These are phyloP conservation scores for Sinodicranocentrus sp. DNA, from an alignment of 2,888 invertebrate species.

Conservation along the genomic window DNA sequence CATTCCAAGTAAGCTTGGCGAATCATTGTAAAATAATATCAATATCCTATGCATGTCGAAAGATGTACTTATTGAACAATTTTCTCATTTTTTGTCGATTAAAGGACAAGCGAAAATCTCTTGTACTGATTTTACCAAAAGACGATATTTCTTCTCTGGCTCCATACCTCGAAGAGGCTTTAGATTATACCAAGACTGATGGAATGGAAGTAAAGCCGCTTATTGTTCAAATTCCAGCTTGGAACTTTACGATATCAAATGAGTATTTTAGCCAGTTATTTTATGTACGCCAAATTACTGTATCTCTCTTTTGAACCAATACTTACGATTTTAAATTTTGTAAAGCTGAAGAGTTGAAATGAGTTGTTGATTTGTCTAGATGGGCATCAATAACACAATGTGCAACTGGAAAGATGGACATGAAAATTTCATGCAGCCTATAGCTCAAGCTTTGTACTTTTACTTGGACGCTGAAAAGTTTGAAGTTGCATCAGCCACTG, in stretches of 20 bases:
- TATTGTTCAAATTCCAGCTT: constrained; percentile 68
- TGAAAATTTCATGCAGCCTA: constrained; percentile 67
- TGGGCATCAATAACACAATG: constrained; percentile 73
- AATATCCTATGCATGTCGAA: too few species aligned
- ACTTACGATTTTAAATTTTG: constrained; percentile 14
- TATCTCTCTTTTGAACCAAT: too few species aligned
- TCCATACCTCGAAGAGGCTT: constrained; percentile 68
- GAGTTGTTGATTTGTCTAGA: constrained; percentile 56
- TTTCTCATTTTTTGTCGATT: neutral
- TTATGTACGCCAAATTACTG: constrained; percentile 71
- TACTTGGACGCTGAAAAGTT: constrained; percentile 68
- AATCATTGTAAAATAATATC: too few species aligned
- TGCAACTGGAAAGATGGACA: constrained; percentile 71
- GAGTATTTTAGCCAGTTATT: constrained; percentile 72
- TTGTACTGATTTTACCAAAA: constrained; percentile 72
- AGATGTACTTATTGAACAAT: too few species aligned
- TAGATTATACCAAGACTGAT: constrained; percentile 65
- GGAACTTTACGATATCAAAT: constrained; percentile 73
- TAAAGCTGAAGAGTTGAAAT: neutral
- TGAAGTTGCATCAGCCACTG: constrained; percentile 72
- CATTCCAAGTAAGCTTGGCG: constrained; percentile 73
- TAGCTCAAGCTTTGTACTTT: constrained; percentile 69
- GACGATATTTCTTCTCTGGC: constrained; percentile 64
- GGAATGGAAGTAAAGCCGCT: constrained; percentile 66
- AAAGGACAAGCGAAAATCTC: constrained; percentile 70